These are phyloP conservation scores for Hermaeophaga mercurialis DNA, from an alignment of 2,888 invertebrate genomes.

Conservation along the genomic window DNA sequence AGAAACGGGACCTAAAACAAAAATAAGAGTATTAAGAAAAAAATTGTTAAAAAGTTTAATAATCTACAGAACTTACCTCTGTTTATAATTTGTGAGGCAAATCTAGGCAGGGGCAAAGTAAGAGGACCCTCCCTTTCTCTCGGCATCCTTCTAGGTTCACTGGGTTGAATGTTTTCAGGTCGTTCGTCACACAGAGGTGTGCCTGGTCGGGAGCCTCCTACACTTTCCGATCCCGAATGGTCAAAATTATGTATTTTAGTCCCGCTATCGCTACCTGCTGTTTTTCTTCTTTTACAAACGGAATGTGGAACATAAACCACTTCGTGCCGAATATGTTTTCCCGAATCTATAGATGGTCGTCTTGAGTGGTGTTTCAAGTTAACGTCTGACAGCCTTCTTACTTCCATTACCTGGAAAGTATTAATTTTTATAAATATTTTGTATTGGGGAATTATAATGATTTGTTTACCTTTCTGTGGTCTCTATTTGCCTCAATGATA, in stretches of 20 bases:
- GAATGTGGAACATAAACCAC: conserved; percentile 55
- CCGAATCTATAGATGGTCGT: conserved; percentile 61
- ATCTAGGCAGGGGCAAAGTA: conserved; percentile 85
- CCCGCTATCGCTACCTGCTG: conserved; percentile 54
- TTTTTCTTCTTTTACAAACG: conserved; percentile 63
- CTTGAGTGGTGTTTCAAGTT: conserved; percentile 56
- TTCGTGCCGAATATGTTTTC: conserved; percentile 32
- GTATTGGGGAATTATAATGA: no score
- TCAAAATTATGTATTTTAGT: conserved; percentile 59
- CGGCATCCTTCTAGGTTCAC: conserved; percentile 71
- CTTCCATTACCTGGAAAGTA: conserved; percentile 58
- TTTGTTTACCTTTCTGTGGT: conserved; percentile 43
- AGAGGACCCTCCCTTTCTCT: conserved; percentile 70
- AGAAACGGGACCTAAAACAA: conserved; percentile 48
- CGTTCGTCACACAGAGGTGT: conserved; percentile 84
- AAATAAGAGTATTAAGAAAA: background rate
- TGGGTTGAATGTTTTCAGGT: conserved; percentile 73
- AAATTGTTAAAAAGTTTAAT: background rate
- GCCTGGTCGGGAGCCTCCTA: conserved; percentile 79
- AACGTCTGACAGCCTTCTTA: conserved; percentile 61
- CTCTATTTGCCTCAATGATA: conserved; percentile 56
- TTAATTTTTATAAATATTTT: no score
- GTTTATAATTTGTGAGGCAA: conserved; percentile 66
- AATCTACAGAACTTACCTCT: conserved; percentile 37
- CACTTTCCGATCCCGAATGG: conserved; percentile 65